phyloP scores from a whole-genome alignment of 2,113 vertebrate species.

The Pardalotus punctatus region DNA sequence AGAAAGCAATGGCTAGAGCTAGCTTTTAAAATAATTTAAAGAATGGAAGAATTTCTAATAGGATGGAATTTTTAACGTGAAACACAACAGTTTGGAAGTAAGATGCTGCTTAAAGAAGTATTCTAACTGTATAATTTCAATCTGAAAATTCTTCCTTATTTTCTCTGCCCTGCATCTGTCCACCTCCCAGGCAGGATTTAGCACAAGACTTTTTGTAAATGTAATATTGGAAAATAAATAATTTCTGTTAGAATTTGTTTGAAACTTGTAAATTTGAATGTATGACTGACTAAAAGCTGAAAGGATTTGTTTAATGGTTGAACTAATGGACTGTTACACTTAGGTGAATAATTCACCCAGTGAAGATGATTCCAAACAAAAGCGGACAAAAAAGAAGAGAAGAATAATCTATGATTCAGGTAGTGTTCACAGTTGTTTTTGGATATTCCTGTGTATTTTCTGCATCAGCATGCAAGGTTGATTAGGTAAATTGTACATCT shows the following conservation, averaged over 20 bases:
- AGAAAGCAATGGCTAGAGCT: not conserved
- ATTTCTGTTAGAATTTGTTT: not conserved
- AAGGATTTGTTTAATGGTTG: not conserved
- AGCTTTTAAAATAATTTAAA: not conserved
- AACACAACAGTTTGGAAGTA: not conserved
- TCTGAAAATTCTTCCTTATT: not conserved
- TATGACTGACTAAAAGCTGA: not conserved
- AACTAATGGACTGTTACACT: slow-evolving; percentile 30
- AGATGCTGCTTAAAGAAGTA: not conserved
- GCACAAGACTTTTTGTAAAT: not conserved
- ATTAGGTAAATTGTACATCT: not conserved
- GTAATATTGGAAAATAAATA: not conserved
- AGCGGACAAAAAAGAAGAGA: slow-evolving; percentile 80
- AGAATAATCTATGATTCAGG: slow-evolving; percentile 87
- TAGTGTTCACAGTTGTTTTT: slow-evolving; percentile 26
- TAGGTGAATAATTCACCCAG: slow-evolving; percentile 80
- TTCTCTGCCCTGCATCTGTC: not conserved
- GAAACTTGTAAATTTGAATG: not conserved
- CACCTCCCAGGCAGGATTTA: accelerated
- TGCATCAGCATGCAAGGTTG: not conserved
- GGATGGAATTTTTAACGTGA: not conserved
- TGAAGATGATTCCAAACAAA: slow-evolving; percentile 68
- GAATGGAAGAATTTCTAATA: not conserved
- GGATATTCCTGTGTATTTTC: not conserved
- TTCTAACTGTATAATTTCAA: not conserved